Evolutionary conservation across 2,888 invertebrate species (phyloP), one percentile per base, ranked within the genome.

Genomic region (Sphinx pinastri): DNA sequence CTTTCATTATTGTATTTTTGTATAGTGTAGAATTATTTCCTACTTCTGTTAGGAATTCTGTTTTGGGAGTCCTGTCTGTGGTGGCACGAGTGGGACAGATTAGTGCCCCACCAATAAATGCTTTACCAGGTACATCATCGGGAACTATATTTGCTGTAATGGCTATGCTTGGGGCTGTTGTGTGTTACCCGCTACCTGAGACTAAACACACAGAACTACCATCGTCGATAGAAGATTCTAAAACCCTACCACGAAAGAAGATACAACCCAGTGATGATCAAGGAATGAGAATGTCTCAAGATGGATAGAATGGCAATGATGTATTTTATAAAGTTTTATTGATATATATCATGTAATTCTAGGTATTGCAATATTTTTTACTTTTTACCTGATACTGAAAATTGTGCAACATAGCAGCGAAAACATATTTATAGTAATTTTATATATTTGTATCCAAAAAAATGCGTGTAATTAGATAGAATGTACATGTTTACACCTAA

Each of bases 21-120:
- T 98, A 96, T 84, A 96, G 97, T 0, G 97, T 97, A 0, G 98
- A 98, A 88, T 86, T 98, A 19, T 98, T 97, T 84, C 98, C 98
- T 0, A 98, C 98, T 0, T 96, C 97, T 1, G 95, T 98, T 0
- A 94, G 98, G 47, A 98, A 97, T 83, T 96, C 97, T 67, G 98
- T 97, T 0, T 95, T 98, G 74, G 98, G 98, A 0, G 93, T 96
- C 14, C 95, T 97, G 63, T 97, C 97, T 0, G 96, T 97, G 91
- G 94, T 96, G 75, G 97, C 98, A 0, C 95, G 98, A 79, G 81
- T 97, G 38, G 98, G 98, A 0, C 97, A 97, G 4, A 97, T 98
- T 87, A 76, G 95, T 4, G 97, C 97, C 0, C 98, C 98, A 0
- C 96, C 96, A 75, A 94, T 98, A 12, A 96, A 96, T 57, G 91